Evolutionary conservation across 2,888 invertebrate species (phyloP), one percentile per base, ranked within the genome.

Genomic region (Baronia brevicornis): DNA sequence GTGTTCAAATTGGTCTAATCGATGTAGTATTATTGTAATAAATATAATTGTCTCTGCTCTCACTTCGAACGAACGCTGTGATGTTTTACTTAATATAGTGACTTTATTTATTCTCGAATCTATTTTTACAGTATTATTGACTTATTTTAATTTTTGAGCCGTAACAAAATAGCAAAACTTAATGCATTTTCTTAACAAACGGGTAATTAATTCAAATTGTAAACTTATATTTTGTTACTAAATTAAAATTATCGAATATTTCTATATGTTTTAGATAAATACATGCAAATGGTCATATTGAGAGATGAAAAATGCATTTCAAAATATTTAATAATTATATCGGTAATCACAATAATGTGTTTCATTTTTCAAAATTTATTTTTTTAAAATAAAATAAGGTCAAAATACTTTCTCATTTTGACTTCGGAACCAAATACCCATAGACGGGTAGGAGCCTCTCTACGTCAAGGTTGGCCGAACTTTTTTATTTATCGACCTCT

Each of bases 321-420:
- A 65, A 73, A 71, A 48, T 69, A 75, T 75, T 62, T 56, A 71
- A 61, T 63, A 69, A 67, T 70, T 70, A 68, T 59, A 54, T 61
- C 60, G 56, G 55, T 57, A 54, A 62, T 49, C 30, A 43, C 46
- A 30, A 25, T 2, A n/a, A 64, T 67, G 70, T 48, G 56, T 66
- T 68, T 56, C 9, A 27, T 26, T 23, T 28, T 3, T 4, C n/a
- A 22, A 5, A 6, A 31, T 14, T 6, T 12, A 9, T 8, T 24
- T 12, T 17, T 7, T n/a, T 9, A 5, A 17, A 33, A 8, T 10
- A 22, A 23, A 30, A 6, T 6, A 15, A 2, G 9, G 9, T n/a
- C 6, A 12, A 6, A 4, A 13, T 7, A 7, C 18, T 31, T 10
- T 15, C 10, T 10, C 4, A 8, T 27, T 35, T 43, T 39, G 30